Base-by-base conservation (phyloP, 2,113 vertebrate species). In the Otocyon megalotis region DNA sequence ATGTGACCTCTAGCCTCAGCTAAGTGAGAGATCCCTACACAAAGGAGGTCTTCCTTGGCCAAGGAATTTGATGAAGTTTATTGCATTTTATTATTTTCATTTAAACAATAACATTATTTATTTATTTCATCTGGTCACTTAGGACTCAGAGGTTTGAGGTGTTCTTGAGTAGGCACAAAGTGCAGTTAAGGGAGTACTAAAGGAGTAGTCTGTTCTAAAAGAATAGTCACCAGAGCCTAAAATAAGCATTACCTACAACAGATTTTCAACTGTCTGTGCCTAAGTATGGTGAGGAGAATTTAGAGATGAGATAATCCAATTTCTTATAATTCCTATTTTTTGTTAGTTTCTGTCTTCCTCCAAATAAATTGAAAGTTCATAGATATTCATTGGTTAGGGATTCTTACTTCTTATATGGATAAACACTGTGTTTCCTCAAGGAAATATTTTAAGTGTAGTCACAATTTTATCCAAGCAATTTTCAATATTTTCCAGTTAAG, bases 401-500 rank as follows among this genome's bases (percentile, higher is more conserved):
- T 87, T 67, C 71, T 86, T 93, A 79, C 3, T 1, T 53, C 19
- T 50, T 77, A 81, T 0, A 85, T 83, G 82, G 90, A 69, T 17
- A 92, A 93, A 83, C 16, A 32, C 8, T 72, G 6, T 76, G 19
- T 30, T 95, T 84, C 22, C 24, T 90, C 35, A 54, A 85, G n/a
- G 26, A 88, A 94, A 92, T 86, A 50, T 65, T 94, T 94, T 71
- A 94, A 84, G 83, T 19, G 35, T 20, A 35, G 32, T n/a, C 26
- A 88, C 8, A 81, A 65, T 76, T 87, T 88, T 65, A 93, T 86
- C n/a, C 76, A 88, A 50, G 35, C 14, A 92, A 19, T 93, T 88
- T 96, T 91, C 22, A 94, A 50, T 82, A 94, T 84, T 96, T 96
- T 81, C 77, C 20, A 92, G 76, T 96, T 77, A 96, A 60, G 65